Evolutionary conservation across 2,888 invertebrate genomes (phyloP).

Genomic region (Cantharis lateralis): DNA sequence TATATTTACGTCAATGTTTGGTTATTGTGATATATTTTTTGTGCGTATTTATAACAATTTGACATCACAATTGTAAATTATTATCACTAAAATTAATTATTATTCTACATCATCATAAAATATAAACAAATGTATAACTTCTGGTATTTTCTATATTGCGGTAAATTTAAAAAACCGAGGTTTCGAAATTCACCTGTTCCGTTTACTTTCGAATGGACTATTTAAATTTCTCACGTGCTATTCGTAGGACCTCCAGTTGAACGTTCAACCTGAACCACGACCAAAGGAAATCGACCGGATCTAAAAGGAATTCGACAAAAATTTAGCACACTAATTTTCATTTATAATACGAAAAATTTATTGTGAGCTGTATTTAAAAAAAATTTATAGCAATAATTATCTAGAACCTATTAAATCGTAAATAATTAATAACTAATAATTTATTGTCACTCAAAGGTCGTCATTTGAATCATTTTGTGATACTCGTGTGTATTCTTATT

Average conservation of each 20-base stretch:
- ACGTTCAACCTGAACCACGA: background rate
- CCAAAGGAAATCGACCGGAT: background rate
- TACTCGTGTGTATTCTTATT: conserved; percentile 1
- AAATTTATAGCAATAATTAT: background rate
- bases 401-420: background rate
- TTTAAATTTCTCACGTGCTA: background rate
- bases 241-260: background rate
- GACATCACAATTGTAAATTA: background rate
- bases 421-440: conserved; percentile 9
- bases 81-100: background rate
- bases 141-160: background rate
- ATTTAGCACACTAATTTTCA: too few relatives aligned
- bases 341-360: too few relatives aligned
- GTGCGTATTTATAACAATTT: background rate
- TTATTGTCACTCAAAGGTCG: conserved; percentile 14
- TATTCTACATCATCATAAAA: background rate
- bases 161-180: background rate
- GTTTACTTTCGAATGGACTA: background rate
- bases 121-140: background rate
- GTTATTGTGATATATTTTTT: background rate
- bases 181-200: too few relatives aligned
- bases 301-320: too few relatives aligned
- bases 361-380: too few relatives aligned
- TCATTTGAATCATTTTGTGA: conserved; percentile 15
- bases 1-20: background rate